A percentile compares a stretch with the other conserved stretches of the same genome.
phyloP scores from a whole-genome alignment of 2,113 vertebrate species.

The Hyperopisus bebe region DNA sequence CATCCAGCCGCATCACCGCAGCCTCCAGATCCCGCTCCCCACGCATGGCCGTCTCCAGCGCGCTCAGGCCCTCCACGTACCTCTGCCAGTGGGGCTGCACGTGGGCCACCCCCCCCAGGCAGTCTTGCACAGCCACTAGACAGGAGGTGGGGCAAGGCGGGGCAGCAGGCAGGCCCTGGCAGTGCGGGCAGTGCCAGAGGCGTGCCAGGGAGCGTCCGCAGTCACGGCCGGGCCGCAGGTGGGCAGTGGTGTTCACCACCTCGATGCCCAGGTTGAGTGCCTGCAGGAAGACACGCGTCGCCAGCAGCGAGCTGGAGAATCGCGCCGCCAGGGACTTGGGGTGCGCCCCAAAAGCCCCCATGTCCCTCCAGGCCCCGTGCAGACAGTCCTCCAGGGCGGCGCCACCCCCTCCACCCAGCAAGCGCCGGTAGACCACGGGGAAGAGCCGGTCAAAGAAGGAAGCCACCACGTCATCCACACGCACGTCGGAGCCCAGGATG shows the following conservation, averaged over 20 bases:
- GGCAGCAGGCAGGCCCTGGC: conserved; percentile 80
- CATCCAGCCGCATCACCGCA: conserved; percentile 76
- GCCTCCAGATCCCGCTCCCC: conserved; percentile 85
- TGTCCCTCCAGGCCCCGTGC: conserved; percentile 71
- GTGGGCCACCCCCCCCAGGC: conserved; percentile 74
- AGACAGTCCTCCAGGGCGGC: conserved; percentile 72
- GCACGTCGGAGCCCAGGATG: conserved; percentile 87
- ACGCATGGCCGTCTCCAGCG: conserved; percentile 75
- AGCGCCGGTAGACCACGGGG: conserved; percentile 73
- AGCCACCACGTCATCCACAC: conserved; percentile 84
- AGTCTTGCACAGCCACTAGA: conserved; percentile 70
- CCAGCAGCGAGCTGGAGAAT: conserved; percentile 83
- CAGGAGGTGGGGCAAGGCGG: conserved; percentile 76
- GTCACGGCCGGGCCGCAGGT: conserved; percentile 81
- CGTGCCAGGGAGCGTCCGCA: conserved; percentile 79
- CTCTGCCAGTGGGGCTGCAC: conserved; percentile 82
- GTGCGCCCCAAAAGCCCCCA: conserved; percentile 75
- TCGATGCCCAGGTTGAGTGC: conserved; percentile 93
- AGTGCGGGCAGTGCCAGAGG: conserved; percentile 91
- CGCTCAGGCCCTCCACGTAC: conserved; percentile 78
- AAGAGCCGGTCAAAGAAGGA: conserved; percentile 84
- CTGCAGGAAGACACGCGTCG: conserved; percentile 85
- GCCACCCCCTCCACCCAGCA: conserved; percentile 63
- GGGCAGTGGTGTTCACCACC: conserved; percentile 92
- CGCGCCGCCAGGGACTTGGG: conserved; percentile 88